These are phyloP conservation scores for Anodontia alba DNA, from an alignment of 2,888 invertebrate species.

Conservation along the genomic window DNA sequence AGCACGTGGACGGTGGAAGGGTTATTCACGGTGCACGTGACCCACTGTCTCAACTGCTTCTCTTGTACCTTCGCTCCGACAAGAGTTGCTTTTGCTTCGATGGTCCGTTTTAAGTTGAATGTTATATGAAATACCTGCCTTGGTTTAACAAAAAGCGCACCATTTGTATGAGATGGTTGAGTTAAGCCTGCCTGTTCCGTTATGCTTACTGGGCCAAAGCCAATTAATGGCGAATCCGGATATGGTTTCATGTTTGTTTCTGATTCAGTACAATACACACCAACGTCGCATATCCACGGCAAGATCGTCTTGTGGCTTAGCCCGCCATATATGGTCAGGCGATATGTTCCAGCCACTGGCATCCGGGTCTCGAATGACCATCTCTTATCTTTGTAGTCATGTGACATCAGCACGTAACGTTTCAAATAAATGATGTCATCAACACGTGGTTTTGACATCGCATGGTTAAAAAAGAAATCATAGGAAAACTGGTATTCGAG, in stretches of 20 bases:
- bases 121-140: slow-evolving; percentile 54
- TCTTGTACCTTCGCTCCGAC: slow-evolving; percentile 36
- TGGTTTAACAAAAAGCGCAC: slow-evolving; percentile 53
- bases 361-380: slow-evolving; percentile 57
- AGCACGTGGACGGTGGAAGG: slow-evolving; percentile 46
- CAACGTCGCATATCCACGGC: slow-evolving; percentile 57
- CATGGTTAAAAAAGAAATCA: slow-evolving; percentile 51
- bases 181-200: slow-evolving; percentile 43
- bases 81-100: slow-evolving; percentile 35
- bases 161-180: slow-evolving; percentile 55
- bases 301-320: slow-evolving; percentile 27
- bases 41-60: slow-evolving; percentile 43
- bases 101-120: slow-evolving; percentile 38
- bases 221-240: slow-evolving; percentile 47
- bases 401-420: slow-evolving; percentile 50
- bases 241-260: slow-evolving; percentile 35
- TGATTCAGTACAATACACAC: slow-evolving; percentile 17
- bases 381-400: slow-evolving; percentile 42
- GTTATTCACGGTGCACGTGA: slow-evolving; percentile 48
- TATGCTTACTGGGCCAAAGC: slow-evolving; percentile 55
- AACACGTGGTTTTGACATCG: slow-evolving; percentile 20
- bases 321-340: slow-evolving; percentile 57
- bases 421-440: slow-evolving; percentile 48
- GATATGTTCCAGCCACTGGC: slow-evolving; percentile 58
- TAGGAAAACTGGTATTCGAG: slow-evolving; percentile 49